These are phyloP conservation scores for Liolophura sinensis DNA, from an alignment of 1,140 invertebrate genomes.

Conservation along the genomic window DNA sequence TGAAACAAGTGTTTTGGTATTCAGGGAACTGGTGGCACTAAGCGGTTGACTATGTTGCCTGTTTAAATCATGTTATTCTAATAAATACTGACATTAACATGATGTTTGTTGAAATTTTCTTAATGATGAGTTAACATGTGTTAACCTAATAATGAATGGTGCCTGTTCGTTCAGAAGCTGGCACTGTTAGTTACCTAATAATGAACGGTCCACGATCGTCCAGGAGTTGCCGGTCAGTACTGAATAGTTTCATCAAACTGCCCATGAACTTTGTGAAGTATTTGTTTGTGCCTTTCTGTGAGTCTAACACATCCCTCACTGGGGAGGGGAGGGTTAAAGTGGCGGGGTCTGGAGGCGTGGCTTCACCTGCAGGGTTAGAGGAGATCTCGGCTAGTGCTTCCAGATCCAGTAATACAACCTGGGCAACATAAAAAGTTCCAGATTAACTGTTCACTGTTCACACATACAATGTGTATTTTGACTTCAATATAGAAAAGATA, in stretches of 20 bases:
- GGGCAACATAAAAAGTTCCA: slow-evolving; percentile 10
- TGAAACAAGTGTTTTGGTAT: too few relatives aligned
- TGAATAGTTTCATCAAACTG: slow-evolving; percentile 83
- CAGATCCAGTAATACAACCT: slow-evolving; percentile 84
- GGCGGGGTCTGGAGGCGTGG: neutral
- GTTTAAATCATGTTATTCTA: too few relatives aligned
- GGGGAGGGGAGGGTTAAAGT: slow-evolving; percentile 5
- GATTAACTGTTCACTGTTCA: too few relatives aligned
- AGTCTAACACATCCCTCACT: slow-evolving; percentile 18
- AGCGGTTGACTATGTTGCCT: too few relatives aligned
- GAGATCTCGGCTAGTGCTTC: slow-evolving; percentile 87
- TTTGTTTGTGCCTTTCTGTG: slow-evolving; percentile 37
- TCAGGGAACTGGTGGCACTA: too few relatives aligned
- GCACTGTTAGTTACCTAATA: slow-evolving; percentile 70
- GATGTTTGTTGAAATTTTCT: too few relatives aligned
- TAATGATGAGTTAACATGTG: too few relatives aligned
- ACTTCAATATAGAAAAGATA: slow-evolving; percentile 4
- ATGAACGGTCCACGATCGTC: slow-evolving; percentile 94
- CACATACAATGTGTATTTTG: neutral
- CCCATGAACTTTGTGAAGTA: slow-evolving; percentile 90
- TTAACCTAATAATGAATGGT: too few relatives aligned
- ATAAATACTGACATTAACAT: too few relatives aligned
- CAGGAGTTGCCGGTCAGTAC: slow-evolving; percentile 80
- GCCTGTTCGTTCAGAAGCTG: too few relatives aligned
- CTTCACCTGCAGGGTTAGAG: slow-evolving; percentile 58